Conservation (phyloP, 2,113 vertebrate species). For the Alethe castanea region DNA sequence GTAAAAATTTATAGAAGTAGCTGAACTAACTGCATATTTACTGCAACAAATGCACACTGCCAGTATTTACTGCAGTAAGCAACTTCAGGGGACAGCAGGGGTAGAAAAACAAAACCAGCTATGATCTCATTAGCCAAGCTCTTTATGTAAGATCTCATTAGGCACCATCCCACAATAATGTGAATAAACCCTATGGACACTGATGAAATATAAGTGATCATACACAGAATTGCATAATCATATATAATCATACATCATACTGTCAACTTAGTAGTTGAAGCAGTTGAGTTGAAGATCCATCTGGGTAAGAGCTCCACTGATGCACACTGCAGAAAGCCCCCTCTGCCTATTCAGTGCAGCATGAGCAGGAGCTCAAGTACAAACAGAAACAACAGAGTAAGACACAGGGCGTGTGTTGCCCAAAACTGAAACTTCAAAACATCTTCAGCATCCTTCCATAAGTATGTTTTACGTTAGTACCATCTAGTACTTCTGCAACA, state of each 20-base stretch:
- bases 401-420: accelerated
- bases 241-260: not conserved
- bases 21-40: not conserved
- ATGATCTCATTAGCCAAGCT: conserved; percentile 66
- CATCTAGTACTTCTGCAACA: not conserved
- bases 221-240: not conserved
- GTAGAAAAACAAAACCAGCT: conserved; percentile 22
- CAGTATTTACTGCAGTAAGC: not conserved
- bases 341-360: accelerated
- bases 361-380: accelerated
- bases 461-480: not conserved
- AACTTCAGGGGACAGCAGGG: not conserved
- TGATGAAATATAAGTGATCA: not conserved
- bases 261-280: not conserved
- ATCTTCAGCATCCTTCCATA: not conserved
- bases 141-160: conserved; percentile 63
- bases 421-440: not conserved
- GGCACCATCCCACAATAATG: conserved; percentile 2
- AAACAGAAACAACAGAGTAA: not conserved
- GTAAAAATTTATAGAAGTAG: not conserved
- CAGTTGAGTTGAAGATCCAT: not conserved
- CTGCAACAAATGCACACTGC: not conserved
- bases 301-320: not conserved
- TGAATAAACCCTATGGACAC: not conserved
- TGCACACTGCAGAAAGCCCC: not conserved